These are phyloP conservation scores for Brachionus paranguensis DNA, from an alignment of 1,140 invertebrate species.

Conservation along the genomic window DNA sequence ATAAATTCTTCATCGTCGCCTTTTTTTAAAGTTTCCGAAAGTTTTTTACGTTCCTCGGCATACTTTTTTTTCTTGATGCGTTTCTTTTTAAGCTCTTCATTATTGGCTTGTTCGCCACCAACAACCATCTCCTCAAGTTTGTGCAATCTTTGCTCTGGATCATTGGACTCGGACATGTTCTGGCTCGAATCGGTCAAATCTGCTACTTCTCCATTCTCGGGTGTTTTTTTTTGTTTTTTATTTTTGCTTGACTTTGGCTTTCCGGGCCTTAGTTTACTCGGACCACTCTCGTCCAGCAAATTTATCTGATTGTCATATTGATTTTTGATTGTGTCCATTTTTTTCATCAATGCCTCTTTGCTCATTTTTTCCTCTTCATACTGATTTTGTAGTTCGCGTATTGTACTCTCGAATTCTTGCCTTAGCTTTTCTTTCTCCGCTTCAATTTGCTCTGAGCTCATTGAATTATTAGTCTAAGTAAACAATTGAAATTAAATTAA, in stretches of 20 bases:
- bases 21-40: background rate
- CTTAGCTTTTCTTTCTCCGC: constrained; percentile 53
- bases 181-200: constrained; percentile 6
- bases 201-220: background rate
- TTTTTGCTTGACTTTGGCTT: constrained; percentile 41
- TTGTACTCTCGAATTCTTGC: constrained; percentile 47
- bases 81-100: constrained; percentile 60
- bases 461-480: background rate
- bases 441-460: constrained; percentile 49
- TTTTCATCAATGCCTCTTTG: constrained; percentile 60
- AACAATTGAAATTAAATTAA: background rate
- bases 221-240: background rate
- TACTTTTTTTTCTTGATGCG: constrained; percentile 58
- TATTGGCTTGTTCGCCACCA: constrained; percentile 70
- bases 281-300: constrained; percentile 52
- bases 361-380: constrained; percentile 61
- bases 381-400: constrained; percentile 58
- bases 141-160: constrained; percentile 25
- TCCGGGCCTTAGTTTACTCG: constrained; percentile 46
- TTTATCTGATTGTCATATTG: constrained; percentile 60
- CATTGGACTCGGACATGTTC: background rate
- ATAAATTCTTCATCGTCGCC: constrained; percentile 38
- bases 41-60: constrained; percentile 46
- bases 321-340: constrained; percentile 59
- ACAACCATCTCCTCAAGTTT: constrained; percentile 38